Percentiles rank a stretch among this genome's conserved stretches.
These are phyloP conservation scores for Mugil cephalus DNA, from an alignment of 2,113 vertebrate genomes.

Conservation along the genomic window DNA sequence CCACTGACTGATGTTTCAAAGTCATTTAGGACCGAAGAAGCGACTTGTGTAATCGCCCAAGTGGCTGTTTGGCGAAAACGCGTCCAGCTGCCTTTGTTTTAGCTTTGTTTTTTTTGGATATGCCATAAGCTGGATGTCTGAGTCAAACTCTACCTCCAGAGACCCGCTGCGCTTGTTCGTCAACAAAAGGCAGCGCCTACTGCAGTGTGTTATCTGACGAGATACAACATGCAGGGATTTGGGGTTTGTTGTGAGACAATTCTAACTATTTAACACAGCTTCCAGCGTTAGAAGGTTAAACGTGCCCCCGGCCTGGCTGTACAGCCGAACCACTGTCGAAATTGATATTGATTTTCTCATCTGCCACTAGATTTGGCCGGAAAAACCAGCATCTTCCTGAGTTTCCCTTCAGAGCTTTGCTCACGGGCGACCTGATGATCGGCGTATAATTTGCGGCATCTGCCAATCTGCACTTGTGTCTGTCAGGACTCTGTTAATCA, in stretches of 20 bases:
- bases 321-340: constrained; percentile 19
- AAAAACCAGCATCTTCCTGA: constrained; percentile 3
- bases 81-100: too few species aligned
- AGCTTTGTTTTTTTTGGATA: too few species aligned
- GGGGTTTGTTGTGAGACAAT: not conserved
- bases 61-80: too few species aligned
- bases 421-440: not conserved
- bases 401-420: not conserved
- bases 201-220: not conserved
- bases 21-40: too few species aligned
- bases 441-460: not conserved
- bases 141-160: too few species aligned
- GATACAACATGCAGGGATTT: not conserved
- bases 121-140: too few species aligned
- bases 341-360: constrained; percentile 32
- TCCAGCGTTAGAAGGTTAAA: constrained; percentile 16
- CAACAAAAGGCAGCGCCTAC: not conserved
- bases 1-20: too few species aligned
- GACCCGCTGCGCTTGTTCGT: not conserved
- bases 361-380: not conserved
- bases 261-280: not conserved
- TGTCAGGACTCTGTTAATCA: too few species aligned
- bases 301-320: constrained; percentile 4
- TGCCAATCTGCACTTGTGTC: not conserved
- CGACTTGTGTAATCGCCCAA: too few species aligned